These are phyloP conservation scores for Athene noctua DNA, from an alignment of 2,113 vertebrate species.

Conservation along the genomic window DNA sequence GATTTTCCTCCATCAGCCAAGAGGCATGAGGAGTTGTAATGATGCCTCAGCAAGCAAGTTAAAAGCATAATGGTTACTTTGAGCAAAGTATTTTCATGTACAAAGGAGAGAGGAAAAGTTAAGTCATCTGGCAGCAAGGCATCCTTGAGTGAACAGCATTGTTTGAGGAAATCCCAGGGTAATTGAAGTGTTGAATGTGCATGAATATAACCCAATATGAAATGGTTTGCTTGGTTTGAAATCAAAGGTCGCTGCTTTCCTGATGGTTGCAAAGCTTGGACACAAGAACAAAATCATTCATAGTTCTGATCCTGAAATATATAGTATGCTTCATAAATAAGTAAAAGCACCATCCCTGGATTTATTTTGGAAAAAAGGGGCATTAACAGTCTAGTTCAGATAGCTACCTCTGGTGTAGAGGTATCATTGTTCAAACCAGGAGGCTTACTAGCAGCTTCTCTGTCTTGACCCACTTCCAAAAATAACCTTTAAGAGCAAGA, in stretches of 20 bases:
- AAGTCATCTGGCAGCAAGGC: neutral
- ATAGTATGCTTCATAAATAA: neutral
- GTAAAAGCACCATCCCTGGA: neutral
- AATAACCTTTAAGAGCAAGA: constrained; percentile 45
- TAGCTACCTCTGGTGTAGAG: neutral
- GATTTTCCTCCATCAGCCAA: constrained; percentile 17
- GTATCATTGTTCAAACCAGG: neutral
- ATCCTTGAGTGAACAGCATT: neutral
- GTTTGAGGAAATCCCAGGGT: neutral
- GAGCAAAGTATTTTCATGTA: neutral
- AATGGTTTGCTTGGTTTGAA: neutral
- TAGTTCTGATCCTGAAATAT: neutral
- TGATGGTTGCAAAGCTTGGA: neutral
- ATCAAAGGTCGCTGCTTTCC: neutral
- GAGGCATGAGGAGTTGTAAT: neutral
- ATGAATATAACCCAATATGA: neutral
- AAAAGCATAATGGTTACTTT: neutral
- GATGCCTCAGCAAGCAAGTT: constrained; percentile 12
- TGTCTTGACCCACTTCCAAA: constrained; percentile 53
- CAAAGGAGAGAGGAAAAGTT: neutral
- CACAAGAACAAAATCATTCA: neutral
- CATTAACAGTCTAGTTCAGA: neutral
- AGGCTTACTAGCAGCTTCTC: neutral
- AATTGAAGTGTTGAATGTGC: neutral
- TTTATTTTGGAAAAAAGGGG: neutral